These are phyloP conservation scores for Argopecten irradians DNA, from an alignment of 1,140 invertebrate genomes.

Conservation along the genomic window DNA sequence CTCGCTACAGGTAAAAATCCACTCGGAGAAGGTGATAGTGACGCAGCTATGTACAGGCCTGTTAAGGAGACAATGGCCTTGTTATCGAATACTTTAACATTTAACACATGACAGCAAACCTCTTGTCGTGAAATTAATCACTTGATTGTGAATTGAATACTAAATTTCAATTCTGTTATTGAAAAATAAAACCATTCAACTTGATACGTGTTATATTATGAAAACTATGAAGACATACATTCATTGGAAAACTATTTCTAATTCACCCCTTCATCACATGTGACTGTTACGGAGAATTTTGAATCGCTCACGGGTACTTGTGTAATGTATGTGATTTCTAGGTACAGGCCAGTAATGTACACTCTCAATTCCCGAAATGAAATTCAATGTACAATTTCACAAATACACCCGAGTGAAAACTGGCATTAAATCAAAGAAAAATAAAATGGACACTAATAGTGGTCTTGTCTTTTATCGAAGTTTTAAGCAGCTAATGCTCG, in stretches of 20 bases:
- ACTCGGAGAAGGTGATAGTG: not conserved
- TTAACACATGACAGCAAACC: slow-evolving; percentile 1
- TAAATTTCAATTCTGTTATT: not conserved
- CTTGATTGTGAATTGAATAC: slow-evolving; percentile 3
- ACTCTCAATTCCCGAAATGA: too few species aligned
- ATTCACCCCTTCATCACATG: not conserved
- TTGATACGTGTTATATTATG: not conserved
- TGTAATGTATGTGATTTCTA: too few species aligned
- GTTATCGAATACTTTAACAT: slow-evolving; percentile 16
- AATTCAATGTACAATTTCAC: too few species aligned
- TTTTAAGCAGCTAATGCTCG: too few species aligned
- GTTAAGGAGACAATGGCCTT: not conserved
- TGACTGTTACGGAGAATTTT: not conserved
- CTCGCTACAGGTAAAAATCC: not conserved
- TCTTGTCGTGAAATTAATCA: slow-evolving; percentile 14
- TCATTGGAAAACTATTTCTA: not conserved
- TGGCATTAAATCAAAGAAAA: too few species aligned
- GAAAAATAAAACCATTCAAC: not conserved
- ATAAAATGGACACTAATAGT: too few species aligned
- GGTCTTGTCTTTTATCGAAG: too few species aligned
- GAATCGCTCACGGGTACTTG: too few species aligned
- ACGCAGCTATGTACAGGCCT: not conserved
- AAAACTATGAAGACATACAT: not conserved
- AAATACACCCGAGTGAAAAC: too few species aligned
- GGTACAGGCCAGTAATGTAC: too few species aligned